A percentile compares a stretch with the other conserved stretches of the same genome.
phyloP scores from a whole-genome alignment of 2,113 vertebrate species.

The Lampris megalopsis region DNA sequence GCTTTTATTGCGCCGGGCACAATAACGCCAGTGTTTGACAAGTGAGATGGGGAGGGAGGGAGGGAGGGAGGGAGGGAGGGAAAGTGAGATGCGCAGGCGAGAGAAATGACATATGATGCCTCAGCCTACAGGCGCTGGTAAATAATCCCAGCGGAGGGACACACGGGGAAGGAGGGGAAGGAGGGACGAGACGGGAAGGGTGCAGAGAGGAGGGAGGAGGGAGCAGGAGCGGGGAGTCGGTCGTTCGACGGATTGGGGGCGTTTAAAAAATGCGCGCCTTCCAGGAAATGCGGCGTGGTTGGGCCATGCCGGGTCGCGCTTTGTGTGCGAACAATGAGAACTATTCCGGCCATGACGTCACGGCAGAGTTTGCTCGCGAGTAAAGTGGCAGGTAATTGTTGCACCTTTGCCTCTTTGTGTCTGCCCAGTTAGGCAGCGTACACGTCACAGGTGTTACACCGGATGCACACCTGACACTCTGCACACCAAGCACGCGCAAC shows the following conservation, averaged over 20 bases:
- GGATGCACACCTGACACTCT: no score
- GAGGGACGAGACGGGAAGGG: constrained; percentile 19
- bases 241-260: constrained; percentile 27
- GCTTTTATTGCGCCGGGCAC: constrained; percentile 34
- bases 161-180: background rate
- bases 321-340: constrained; percentile 38
- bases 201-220: constrained; percentile 9
- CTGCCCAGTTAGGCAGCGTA: background rate
- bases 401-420: constrained; percentile 1
- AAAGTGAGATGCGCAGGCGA: constrained; percentile 9
- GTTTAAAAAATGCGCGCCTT: constrained; percentile 64
- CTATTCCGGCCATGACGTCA: constrained; percentile 61
- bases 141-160: constrained; percentile 60
- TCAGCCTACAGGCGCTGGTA: constrained; percentile 45
- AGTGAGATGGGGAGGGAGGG: constrained; percentile 5
- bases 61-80: constrained; percentile 10
- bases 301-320: constrained; percentile 36
- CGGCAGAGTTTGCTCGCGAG: constrained; percentile 22
- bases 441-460: no score
- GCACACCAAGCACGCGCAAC: background rate
- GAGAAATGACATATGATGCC: constrained; percentile 52
- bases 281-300: constrained; percentile 42
- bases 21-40: constrained; percentile 64
- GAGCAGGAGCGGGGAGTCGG: constrained; percentile 30
- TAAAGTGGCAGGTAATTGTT: constrained; percentile 55